Base-by-base conservation (phyloP, 2,113 vertebrate species). In the Octodon degus region DNA sequence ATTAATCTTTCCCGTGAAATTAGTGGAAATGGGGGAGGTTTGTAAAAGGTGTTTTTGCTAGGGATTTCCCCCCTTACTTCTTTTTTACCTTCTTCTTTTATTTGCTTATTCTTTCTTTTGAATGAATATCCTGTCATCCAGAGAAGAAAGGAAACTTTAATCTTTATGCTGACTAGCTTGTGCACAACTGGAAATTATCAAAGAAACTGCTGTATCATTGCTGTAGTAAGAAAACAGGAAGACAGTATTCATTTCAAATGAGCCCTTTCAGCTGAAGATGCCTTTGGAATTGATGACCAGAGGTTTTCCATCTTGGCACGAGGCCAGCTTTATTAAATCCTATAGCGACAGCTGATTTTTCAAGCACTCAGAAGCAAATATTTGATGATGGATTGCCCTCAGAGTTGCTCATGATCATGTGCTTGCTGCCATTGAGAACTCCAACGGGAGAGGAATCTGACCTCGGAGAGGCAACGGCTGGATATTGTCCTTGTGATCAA, bases 191-290 rank as follows among this genome's bases (percentile, higher is more conserved):
- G 94, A 96, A 97, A 96, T 95, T 94, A 96, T 97, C 97, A 97
- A 97, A 97, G 92, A 97, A 97, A 97, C 50, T 94, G 96, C 97
- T 97, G 96, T 93, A 96, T 98, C 97, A 94, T 96, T 97, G 93
- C 97, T 97, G 94, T 93, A 97, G 90, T 94, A 93, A 90, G 88
- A 96, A 97, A 98, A 98, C 97, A 97, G 97, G 97, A 98, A 97
- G 96, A 83, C 65, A 81, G 94, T 90, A 96, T 96, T 90, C 97
- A 96, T 95, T 89, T 62, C 90, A 27, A 97, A 97, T 93, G 95
- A 98, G 93, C 91, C 87, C 62, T 97, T 93, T 98, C 96, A 97
- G 97, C 97, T 97, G 85, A 96, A 95, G 97, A 79, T 93, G 96
- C 87, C 95, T 96, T 96, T 96, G 92, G 96, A 97, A 85, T 93